Percentiles rank a stretch among this genome's conserved stretches.
Evolutionary conservation across 2,797 vertebrate genomes (phyloP).

Genomic region (Stomatorhinus walkeri): DNA sequence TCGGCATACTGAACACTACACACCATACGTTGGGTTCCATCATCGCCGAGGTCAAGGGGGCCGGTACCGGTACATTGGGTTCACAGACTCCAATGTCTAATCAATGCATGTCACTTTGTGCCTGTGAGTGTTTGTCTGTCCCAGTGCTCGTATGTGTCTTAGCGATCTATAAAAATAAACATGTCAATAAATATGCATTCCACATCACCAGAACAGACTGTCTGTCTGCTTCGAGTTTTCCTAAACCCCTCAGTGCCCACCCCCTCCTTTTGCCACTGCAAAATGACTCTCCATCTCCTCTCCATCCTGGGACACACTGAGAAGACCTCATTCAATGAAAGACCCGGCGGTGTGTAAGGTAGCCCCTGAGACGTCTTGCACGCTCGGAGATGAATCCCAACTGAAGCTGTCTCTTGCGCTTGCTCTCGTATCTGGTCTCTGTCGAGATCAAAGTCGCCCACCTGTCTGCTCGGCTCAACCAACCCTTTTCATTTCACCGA

Average conservation of each 20-base stretch:
- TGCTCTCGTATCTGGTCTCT: background rate
- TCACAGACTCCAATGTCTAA: background rate
- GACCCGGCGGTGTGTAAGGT: background rate
- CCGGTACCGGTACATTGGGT: background rate
- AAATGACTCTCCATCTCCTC: background rate
- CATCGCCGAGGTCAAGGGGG: background rate
- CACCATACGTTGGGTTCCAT: background rate
- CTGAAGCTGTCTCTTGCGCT: background rate
- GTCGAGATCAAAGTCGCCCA: slow-evolving; percentile 22
- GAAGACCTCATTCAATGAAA: background rate
- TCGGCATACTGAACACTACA: background rate
- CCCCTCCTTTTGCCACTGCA: background rate
- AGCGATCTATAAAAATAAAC: background rate
- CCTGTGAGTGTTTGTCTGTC: slow-evolving; percentile 5
- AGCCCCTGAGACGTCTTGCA: background rate
- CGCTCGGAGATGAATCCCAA: background rate
- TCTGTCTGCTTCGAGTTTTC: background rate
- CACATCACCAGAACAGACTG: background rate
- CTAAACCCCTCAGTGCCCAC: background rate
- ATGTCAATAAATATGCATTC: background rate
- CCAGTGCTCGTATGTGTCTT: background rate
- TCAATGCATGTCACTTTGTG: background rate
- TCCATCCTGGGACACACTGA: background rate
- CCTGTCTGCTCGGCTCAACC: slow-evolving; percentile 43
- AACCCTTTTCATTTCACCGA: slow-evolving; percentile 48